Base-by-base conservation (phyloP, 23 tunicate genomes). In the Corella eumyota region DNA sequence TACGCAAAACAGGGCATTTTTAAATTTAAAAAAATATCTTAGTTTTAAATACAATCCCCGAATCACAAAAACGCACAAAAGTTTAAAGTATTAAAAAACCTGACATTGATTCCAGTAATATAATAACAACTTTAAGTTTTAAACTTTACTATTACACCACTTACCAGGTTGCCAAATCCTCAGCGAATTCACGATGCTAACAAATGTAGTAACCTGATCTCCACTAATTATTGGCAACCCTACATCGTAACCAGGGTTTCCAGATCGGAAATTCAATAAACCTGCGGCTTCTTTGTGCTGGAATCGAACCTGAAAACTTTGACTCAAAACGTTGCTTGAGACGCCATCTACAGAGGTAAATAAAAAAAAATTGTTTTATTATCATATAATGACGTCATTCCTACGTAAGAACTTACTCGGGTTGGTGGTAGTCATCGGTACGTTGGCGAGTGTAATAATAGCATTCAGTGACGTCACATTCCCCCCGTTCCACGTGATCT, bases 171-270 rank as follows among this genome's bases (percentile, higher is more conserved):
- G 62, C 90, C 90, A 81, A 13, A 72, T 40, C 25, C 65, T 48
- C 35, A 81, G 57, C 15, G 38, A 49, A 17, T 50, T 35, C 20
- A 66, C 64, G 20, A 36, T 26, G 29, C 32, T 37, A 21, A 36
- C 64, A 47, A 26, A 28, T 21, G 67, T 45, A 13, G 32, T 24
- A 9, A 19, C 69, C 24, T 73, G 49, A 3, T 0, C 50, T 6
- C 78, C 71, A 34, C 78, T 81, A 0, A 78, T 78, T 24, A 85
- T 69, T n/a, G 94, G 84, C 5, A 66, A 57, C 19, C 94, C 94
- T 5, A 55, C 28, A 31, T 69, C 69, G 56, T 85, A 85, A 28
- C 94, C 94, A 5, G 94, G 94, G 65, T 75, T 68, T 6, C 94
- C 94, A 2, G 92, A 83, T 17, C 32, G 45, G 22, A n/a, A n/a